phyloP scores from a whole-genome alignment of 2,888 invertebrate species.

The Choristoneura rosaceana region DNA sequence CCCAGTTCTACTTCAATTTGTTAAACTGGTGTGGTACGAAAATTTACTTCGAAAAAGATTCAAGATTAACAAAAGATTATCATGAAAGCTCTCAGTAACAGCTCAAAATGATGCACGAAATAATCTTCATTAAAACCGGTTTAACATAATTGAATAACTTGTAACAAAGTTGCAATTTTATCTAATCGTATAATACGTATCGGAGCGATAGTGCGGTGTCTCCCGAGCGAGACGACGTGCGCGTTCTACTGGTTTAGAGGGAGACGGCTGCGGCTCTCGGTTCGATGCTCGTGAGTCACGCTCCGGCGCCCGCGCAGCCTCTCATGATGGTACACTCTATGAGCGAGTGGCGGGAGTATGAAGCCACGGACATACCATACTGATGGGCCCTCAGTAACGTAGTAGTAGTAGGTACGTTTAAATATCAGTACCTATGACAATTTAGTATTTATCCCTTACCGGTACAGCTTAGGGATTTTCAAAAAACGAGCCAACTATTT shows the following conservation, averaged over 20 bases:
- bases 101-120: constrained; percentile 7
- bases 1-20: not conserved
- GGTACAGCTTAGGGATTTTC: too few relatives aligned
- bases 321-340: constrained; percentile 45
- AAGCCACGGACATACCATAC: not conserved
- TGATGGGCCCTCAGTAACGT: not conserved
- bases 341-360: constrained; percentile 14
- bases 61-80: not conserved
- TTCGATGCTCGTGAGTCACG: constrained; percentile 76
- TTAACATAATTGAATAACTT: constrained; percentile 27
- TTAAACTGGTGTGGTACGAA: not conserved
- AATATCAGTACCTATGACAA: too few relatives aligned
- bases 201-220: constrained; percentile 44
- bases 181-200: constrained; percentile 46
- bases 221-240: constrained; percentile 45
- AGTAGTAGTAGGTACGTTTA: too few relatives aligned
- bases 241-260: constrained; percentile 62
- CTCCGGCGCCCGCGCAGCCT: constrained; percentile 64
- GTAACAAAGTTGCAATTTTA: constrained; percentile 40
- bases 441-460: too few relatives aligned
- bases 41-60: not conserved
- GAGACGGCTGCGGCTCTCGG: constrained; percentile 61
- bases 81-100: not conserved
- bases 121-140: constrained; percentile 10
- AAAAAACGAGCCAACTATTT: too few relatives aligned